Evolutionary conservation across 35 echinoderm and acorn worm genomes (phyloP).

Genomic region (Amphiura filiformis): DNA sequence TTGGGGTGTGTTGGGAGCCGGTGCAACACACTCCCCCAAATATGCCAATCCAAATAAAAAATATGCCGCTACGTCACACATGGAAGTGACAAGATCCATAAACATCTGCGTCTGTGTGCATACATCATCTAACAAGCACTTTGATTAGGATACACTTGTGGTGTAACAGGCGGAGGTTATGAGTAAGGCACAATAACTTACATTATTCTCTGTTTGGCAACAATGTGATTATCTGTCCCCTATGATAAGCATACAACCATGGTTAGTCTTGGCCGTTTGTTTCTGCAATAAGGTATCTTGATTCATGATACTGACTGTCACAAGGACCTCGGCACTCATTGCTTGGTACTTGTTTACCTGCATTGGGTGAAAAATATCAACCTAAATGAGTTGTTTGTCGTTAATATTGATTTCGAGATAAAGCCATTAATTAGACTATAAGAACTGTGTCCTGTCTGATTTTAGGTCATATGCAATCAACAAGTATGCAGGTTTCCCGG

Average conservation of each 20-base stretch:
- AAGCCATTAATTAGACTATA: too few relatives aligned
- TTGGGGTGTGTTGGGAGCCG: not conserved
- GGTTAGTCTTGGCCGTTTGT: constrained; percentile 50
- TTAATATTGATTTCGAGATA: too few relatives aligned
- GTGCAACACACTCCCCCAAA: not conserved
- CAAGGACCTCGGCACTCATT: constrained; percentile 44
- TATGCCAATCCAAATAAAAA: not conserved
- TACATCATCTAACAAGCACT: not conserved
- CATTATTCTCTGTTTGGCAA: constrained; percentile 72
- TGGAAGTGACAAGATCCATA: not conserved
- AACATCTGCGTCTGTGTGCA: not conserved
- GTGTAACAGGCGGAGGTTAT: too few relatives aligned
- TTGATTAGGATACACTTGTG: not conserved
- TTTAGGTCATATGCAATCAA: too few relatives aligned
- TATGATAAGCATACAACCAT: constrained; percentile 46
- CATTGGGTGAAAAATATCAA: too few relatives aligned
- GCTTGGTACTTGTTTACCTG: constrained; percentile 46
- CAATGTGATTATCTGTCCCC: constrained; percentile 67
- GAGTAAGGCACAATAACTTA: constrained; percentile 21
- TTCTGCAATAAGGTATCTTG: constrained; percentile 40
- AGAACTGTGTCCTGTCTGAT: too few relatives aligned
- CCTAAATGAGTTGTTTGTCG: too few relatives aligned
- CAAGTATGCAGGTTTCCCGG: too few relatives aligned
- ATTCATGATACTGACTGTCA: constrained; percentile 63
- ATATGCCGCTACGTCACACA: not conserved